Evolutionary conservation across 1,140 invertebrate species (phyloP), one percentile per base, ranked within the genome.

Genomic region (Tribolium castaneum): DNA sequence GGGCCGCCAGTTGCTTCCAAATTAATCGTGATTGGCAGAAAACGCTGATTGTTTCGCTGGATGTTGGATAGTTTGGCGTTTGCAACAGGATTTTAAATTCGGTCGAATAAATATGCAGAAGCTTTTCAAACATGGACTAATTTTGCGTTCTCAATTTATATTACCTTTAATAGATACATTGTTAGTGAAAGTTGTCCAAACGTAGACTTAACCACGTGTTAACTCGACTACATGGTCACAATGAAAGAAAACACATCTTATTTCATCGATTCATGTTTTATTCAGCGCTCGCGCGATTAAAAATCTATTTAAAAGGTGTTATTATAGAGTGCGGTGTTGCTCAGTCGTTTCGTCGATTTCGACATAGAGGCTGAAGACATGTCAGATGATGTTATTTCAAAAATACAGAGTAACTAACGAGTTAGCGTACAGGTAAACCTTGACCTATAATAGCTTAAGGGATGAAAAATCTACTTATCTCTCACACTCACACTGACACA

Each of bases 171-270:
- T 73, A 73, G 71, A 52, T 73, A 73, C 35, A 66, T 45, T 66
- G 66, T 77, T 77, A 77, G 76, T 77, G 76, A 77, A 77, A 77
- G 76, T 77, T 77, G 30, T 71, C 49, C 66, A 76, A 76, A 76
- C 56, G 75, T 76, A 35, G 54, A 52, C 4, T 52, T 52, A 50
- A 56, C 52, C 50, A 73, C 71, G 71, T 73, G 52, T 52, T 30
- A 52, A 73, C 19, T 73, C 34, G 71, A 73, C 50, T 49, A 73
- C 71, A 73, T 73, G 71, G 71, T 56, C 50, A 52, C 45, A 52
- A 56, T 73, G 52, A 73, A 73, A 56, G 52, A 73, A 73, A 73
- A 73, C 52, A 56, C 71, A 73, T 73, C 71, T 73, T 73, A 66
- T 66, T 66, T 66, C 59, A 66, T 66, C 30, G 59, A 66, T 66